Conservation (phyloP, 2,888 invertebrate genomes). For the Andrena minutula region DNA sequence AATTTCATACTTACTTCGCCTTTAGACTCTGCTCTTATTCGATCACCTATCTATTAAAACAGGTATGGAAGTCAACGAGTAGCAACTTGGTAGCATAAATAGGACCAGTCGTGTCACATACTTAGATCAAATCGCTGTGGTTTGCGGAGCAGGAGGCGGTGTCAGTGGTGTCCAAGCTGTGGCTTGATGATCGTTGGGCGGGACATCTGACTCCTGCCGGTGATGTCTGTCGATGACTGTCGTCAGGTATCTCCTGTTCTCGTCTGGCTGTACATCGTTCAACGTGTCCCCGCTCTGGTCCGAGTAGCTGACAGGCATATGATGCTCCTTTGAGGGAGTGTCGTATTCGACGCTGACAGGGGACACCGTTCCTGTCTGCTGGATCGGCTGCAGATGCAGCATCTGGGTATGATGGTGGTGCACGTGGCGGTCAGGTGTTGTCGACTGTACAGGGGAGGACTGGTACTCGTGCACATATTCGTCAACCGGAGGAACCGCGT, state of each 20-base stretch:
- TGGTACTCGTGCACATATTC: conserved; percentile 77
- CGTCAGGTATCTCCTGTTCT: conserved; percentile 78
- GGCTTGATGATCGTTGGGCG: conserved; percentile 64
- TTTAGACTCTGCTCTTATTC: neutral
- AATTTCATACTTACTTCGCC: conserved; percentile 7
- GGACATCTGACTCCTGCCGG: conserved; percentile 66
- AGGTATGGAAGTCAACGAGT: conserved; percentile 20
- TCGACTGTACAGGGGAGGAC: conserved; percentile 68
- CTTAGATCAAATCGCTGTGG: conserved; percentile 81
- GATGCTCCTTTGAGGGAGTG: conserved; percentile 77
- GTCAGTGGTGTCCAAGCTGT: conserved; percentile 80
- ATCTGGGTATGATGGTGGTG: conserved; percentile 77
- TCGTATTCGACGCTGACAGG: conserved; percentile 74
- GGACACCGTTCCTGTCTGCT: conserved; percentile 65
- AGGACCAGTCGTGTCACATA: conserved; percentile 24
- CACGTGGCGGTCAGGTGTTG: conserved; percentile 72
- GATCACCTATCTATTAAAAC: conserved; percentile 37
- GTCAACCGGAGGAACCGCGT: conserved; percentile 57
- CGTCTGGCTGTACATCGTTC: conserved; percentile 72
- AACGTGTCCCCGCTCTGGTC: conserved; percentile 71
- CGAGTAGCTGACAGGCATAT: conserved; percentile 67
- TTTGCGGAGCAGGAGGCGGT: conserved; percentile 81
- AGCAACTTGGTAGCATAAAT: conserved; percentile 27
- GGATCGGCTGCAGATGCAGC: conserved; percentile 75
- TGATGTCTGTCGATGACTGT: conserved; percentile 78